Percentiles rank a stretch among this genome's conserved stretches.
Evolutionary conservation across 2,797 vertebrate species (phyloP).

Genomic region (Poecilia velifera): DNA sequence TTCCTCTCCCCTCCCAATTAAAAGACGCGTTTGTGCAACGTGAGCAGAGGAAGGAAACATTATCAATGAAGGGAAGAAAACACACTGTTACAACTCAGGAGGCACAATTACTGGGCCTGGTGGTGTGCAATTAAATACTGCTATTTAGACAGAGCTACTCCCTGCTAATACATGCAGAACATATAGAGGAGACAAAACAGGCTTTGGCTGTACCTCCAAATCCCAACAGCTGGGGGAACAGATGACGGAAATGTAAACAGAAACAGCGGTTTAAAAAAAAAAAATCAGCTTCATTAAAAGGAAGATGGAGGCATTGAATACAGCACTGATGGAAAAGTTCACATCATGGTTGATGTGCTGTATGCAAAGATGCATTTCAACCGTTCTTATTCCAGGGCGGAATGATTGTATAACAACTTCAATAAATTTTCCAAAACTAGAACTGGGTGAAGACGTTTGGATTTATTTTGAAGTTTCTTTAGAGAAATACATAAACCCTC

Average conservation of each 20-base stretch:
- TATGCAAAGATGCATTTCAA: background rate
- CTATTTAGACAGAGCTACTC: slow-evolving; percentile 61
- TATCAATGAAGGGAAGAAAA: slow-evolving; percentile 70
- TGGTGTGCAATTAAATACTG: slow-evolving; percentile 69
- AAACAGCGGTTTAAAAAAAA: background rate
- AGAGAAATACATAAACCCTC: background rate
- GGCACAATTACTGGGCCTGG: slow-evolving; percentile 71
- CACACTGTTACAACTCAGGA: slow-evolving; percentile 73
- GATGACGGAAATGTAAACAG: slow-evolving; percentile 64
- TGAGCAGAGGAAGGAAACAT: slow-evolving; percentile 63
- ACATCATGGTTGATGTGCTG: background rate
- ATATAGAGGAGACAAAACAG: slow-evolving; percentile 52
- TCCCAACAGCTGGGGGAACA: slow-evolving; percentile 61
- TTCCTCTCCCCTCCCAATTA: slow-evolving; percentile 70
- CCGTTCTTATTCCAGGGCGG: background rate
- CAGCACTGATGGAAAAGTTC: slow-evolving; percentile 11
- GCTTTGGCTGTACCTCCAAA: slow-evolving; percentile 36
- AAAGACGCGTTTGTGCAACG: slow-evolving; percentile 70
- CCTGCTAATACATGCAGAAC: slow-evolving; percentile 62
- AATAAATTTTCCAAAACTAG: background rate
- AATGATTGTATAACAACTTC: background rate
- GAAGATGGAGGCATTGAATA: background rate
- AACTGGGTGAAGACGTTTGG: background rate
- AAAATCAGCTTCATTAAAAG: slow-evolving; percentile 48
- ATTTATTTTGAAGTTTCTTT: background rate